Conservation (phyloP, 2,888 invertebrate species). For the Habroteleia sp. region DNA sequence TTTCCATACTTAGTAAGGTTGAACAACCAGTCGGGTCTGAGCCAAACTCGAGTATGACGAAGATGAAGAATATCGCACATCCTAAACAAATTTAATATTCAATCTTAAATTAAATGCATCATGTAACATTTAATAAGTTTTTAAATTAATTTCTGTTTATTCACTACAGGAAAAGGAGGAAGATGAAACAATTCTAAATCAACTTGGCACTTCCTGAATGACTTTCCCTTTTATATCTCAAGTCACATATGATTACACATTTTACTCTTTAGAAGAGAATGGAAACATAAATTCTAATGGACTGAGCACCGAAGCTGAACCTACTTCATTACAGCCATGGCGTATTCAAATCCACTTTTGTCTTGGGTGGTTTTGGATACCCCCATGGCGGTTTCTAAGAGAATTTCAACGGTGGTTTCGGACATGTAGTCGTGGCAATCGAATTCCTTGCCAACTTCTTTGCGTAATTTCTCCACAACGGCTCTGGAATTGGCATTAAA, state of each 20-base stretch:
- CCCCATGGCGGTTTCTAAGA: constrained; percentile 93
- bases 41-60: constrained; percentile 90
- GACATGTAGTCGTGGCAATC: constrained; percentile 93
- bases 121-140: no score
- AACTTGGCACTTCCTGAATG: no score
- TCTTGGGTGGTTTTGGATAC: constrained; percentile 91
- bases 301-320: no score
- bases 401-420: constrained; percentile 91
- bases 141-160: no score
- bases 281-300: no score
- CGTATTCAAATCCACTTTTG: constrained; percentile 91
- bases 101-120: no score
- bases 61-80: constrained; percentile 93
- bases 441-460: constrained; percentile 85
- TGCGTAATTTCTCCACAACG: constrained; percentile 87
- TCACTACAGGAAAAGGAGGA: no score
- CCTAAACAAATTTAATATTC: constrained; percentile 72
- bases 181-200: no score
- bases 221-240: no score
- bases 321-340: constrained; percentile 92
- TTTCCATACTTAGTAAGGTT: constrained; percentile 89
- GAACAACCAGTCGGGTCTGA: constrained; percentile 89
- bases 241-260: no score
- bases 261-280: no score
- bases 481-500: constrained; percentile 91